A percentile compares a stretch with the other conserved stretches of the same genome.
Conservation (phyloP, 2,888 invertebrate species). For the Trachelus iudaicus region DNA sequence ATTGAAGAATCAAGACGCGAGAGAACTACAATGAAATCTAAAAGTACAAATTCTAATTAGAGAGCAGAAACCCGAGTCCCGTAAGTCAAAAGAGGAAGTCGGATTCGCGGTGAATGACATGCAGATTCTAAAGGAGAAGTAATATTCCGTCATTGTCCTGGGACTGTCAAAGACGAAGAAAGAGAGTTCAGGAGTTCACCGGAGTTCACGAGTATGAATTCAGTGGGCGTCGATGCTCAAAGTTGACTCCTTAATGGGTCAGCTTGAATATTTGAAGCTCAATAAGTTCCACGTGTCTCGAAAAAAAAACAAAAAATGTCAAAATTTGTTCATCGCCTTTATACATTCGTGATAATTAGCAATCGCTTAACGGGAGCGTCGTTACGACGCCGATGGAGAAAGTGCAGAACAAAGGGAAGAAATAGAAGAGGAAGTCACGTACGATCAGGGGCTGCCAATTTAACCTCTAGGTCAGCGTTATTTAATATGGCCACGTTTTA, state of each 20-base stretch:
- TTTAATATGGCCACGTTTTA: constrained; percentile 36
- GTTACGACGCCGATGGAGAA: background rate
- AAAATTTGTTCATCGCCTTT: background rate
- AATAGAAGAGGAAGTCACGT: background rate
- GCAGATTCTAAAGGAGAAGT: constrained; percentile 16
- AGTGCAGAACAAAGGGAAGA: background rate
- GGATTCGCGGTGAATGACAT: constrained; percentile 29
- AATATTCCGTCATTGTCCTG: constrained; percentile 39
- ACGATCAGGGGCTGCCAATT: background rate
- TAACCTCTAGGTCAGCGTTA: constrained; percentile 31
- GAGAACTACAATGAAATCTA: background rate
- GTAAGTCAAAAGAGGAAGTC: constrained; percentile 33
- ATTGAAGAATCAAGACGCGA: background rate
- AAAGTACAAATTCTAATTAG: background rate
- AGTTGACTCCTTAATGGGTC: background rate
- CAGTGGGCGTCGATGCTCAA: constrained; percentile 31
- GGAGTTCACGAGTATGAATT: constrained; percentile 53
- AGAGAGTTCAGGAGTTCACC: constrained; percentile 53
- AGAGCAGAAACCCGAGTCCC: constrained; percentile 35
- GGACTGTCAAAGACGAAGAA: constrained; percentile 22
- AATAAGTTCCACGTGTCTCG: background rate
- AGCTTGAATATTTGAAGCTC: background rate
- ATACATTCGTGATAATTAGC: background rate
- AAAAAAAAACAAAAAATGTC: background rate
- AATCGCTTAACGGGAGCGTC: background rate